These are phyloP conservation scores for Parasteatoda lunata DNA, from an alignment of 2,888 invertebrate genomes.

Conservation along the genomic window DNA sequence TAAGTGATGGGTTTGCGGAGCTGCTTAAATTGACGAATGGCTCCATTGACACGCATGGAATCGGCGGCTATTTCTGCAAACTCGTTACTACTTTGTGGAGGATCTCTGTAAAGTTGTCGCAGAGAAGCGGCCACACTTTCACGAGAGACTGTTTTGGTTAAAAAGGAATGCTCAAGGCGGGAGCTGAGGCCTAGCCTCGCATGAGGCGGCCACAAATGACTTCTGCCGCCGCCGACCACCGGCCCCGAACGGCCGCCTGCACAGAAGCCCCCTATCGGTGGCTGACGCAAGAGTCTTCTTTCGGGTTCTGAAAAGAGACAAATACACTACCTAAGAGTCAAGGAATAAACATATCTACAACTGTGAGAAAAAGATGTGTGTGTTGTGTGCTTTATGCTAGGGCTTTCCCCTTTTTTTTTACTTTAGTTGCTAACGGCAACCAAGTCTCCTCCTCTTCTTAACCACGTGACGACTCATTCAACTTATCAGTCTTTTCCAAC, in stretches of 20 bases:
- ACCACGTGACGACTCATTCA: not conserved
- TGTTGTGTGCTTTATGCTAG: not conserved
- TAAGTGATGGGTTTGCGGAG: conserved; percentile 95
- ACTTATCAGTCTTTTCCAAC: not conserved
- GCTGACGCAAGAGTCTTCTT: conserved; percentile 52
- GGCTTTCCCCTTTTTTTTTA: not conserved
- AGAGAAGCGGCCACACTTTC: conserved; percentile 89
- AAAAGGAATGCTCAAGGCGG: conserved; percentile 70
- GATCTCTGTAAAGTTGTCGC: conserved; percentile 84
- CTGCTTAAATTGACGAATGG: conserved; percentile 96
- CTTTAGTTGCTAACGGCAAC: conserved; percentile 18
- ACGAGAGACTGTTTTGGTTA: conserved; percentile 88
- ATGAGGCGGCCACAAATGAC: conserved; percentile 80
- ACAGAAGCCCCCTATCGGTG: conserved; percentile 50
- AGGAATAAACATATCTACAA: not conserved
- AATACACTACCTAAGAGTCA: conserved; percentile 12
- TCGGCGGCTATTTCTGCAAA: conserved; percentile 97
- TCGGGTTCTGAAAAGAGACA: conserved; percentile 49
- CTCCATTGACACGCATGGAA: conserved; percentile 95
- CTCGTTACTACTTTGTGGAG: conserved; percentile 79
- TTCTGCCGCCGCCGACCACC: conserved; percentile 80
- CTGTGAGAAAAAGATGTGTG: not conserved
- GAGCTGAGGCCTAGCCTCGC: conserved; percentile 76
- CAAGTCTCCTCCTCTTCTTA: not conserved
- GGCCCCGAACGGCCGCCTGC: conserved; percentile 64